Conservation (phyloP, 2,888 invertebrate species). For the Drosophila merina region DNA sequence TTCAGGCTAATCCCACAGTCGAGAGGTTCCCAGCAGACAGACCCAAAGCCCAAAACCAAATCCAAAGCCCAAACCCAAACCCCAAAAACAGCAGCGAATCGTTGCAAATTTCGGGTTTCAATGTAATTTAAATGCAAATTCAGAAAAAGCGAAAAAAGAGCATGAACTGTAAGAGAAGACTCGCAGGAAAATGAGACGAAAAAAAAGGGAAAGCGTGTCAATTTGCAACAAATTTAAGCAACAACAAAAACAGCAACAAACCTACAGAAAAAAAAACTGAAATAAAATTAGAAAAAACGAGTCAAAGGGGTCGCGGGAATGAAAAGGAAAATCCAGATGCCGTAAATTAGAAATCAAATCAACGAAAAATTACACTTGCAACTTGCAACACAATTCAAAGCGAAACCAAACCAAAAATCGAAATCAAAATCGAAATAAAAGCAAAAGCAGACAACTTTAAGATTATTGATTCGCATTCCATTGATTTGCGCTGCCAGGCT, state of each 20-base stretch:
- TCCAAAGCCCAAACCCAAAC: slow-evolving; percentile 39
- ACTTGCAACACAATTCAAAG: no score
- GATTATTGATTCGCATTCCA: slow-evolving; percentile 75
- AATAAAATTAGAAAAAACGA: slow-evolving; percentile 24
- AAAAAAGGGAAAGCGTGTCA: slow-evolving; percentile 66
- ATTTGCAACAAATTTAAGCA: slow-evolving; percentile 59
- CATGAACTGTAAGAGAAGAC: slow-evolving; percentile 45
- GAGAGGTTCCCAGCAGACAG: slow-evolving; percentile 39
- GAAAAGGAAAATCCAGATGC: slow-evolving; percentile 36
- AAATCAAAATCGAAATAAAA: slow-evolving; percentile 6
- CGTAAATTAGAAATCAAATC: slow-evolving; percentile 63
- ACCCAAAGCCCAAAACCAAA: slow-evolving; percentile 40
- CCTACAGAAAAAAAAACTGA: not conserved
- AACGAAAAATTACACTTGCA: not conserved
- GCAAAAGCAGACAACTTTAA: slow-evolving; percentile 24
- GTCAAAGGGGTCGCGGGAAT: slow-evolving; percentile 14
- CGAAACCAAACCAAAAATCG: not conserved
- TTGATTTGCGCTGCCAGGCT: slow-evolving; percentile 49
- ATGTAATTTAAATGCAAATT: slow-evolving; percentile 77
- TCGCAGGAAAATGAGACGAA: slow-evolving; percentile 19
- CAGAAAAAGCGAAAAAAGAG: slow-evolving; percentile 25
- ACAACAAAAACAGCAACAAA: not conserved
- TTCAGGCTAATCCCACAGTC: slow-evolving; percentile 39
- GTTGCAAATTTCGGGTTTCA: slow-evolving; percentile 51
- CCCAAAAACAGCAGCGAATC: slow-evolving; percentile 1